phyloP scores from a whole-genome alignment of 2,797 vertebrate genomes.

The Rhinatrema bivittatum region DNA sequence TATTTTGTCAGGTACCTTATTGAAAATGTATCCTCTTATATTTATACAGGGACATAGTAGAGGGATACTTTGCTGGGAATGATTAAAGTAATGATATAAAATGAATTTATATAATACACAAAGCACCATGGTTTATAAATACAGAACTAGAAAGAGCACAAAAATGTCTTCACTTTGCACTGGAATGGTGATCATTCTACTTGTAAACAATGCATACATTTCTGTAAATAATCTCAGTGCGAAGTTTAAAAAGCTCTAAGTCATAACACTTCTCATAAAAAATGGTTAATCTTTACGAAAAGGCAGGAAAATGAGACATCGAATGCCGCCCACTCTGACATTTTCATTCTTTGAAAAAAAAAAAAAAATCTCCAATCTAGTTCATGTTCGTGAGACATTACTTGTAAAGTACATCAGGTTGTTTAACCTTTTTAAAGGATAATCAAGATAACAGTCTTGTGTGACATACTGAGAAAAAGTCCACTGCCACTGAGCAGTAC shows the following conservation, averaged over 20 bases:
- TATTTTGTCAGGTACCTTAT: no score
- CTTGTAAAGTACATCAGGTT: conserved; percentile 18
- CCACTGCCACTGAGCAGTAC: no score
- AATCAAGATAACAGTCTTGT: conserved; percentile 44
- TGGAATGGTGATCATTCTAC: conserved; percentile 24
- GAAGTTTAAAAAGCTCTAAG: conserved; percentile 31
- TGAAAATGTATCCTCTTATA: no score
- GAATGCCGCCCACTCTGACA: conserved; percentile 54
- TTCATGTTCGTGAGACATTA: conserved; percentile 41
- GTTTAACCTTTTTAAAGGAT: conserved; percentile 29
- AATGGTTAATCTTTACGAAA: conserved; percentile 59
- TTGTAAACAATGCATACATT: conserved; percentile 32
- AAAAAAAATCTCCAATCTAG: conserved; percentile 30
- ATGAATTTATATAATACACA: no score
- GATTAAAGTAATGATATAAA: no score
- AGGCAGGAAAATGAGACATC: conserved; percentile 51
- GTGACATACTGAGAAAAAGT: no score
- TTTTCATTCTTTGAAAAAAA: conserved; percentile 54
- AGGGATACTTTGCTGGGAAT: no score
- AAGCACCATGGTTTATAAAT: no score
- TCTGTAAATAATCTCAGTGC: conserved; percentile 42
- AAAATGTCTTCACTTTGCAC: conserved; percentile 6
- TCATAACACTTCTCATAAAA: conserved; percentile 55
- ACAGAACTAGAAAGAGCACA: no score
- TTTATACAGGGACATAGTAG: no score